Conservation (phyloP, 1,140 invertebrate species). For the Drosophila novamexicana region DNA sequence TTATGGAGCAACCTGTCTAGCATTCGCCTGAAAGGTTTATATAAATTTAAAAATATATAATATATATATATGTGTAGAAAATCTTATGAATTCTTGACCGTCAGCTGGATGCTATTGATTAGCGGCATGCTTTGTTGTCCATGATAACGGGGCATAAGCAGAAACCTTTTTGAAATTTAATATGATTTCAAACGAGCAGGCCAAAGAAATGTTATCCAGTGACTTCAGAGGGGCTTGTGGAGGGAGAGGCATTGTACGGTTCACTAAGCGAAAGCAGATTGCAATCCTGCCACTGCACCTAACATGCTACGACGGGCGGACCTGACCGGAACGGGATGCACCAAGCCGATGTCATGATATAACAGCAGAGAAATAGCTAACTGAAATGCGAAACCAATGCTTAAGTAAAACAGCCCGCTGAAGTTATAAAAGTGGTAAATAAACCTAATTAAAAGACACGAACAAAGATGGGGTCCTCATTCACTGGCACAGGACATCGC, state of each 20-base stretch:
- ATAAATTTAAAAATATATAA: neutral
- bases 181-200: constrained; percentile 63
- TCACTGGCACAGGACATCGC: neutral
- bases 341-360: constrained; percentile 50
- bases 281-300: constrained; percentile 71
- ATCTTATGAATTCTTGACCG: constrained; percentile 30
- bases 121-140: constrained; percentile 62
- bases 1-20: neutral
- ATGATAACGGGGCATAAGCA: constrained; percentile 49
- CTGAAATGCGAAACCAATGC: constrained; percentile 60
- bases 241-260: constrained; percentile 17
- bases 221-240: neutral
- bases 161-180: constrained; percentile 65
- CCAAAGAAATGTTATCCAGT: constrained; percentile 49
- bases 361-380: constrained; percentile 56
- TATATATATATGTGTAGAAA: neutral
- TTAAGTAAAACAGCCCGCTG: constrained; percentile 4
- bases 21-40: neutral
- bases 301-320: constrained; percentile 42
- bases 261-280: constrained; percentile 51
- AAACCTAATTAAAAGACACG: constrained; percentile 38
- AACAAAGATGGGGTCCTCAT: neutral
- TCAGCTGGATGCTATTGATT: constrained; percentile 38
- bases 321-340: constrained; percentile 2
- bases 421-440: constrained; percentile 32